Percentiles rank a stretch among this genome's conserved stretches.
These are phyloP conservation scores for Drosophila trapezifrons DNA, from an alignment of 1,140 invertebrate genomes.

Conservation along the genomic window DNA sequence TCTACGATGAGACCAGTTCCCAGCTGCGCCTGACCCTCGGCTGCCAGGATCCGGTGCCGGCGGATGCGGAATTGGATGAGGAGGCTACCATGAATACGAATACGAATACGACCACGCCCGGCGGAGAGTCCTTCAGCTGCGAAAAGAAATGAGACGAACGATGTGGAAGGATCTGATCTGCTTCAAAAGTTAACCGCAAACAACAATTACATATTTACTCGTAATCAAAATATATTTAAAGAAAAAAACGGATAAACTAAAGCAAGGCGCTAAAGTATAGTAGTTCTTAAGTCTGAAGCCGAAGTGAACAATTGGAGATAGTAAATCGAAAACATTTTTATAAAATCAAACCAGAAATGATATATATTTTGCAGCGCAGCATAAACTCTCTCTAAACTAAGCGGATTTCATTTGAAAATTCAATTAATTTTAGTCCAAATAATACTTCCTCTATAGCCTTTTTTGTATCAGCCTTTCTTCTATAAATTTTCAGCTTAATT, in stretches of 20 bases:
- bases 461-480: neutral
- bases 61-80: slow-evolving; percentile 47
- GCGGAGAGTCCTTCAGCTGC: slow-evolving; percentile 22
- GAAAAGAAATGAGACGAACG: slow-evolving; percentile 61
- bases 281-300: slow-evolving; percentile 62
- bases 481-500: neutral
- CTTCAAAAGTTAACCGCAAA: slow-evolving; percentile 39
- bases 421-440: neutral
- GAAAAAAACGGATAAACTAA: slow-evolving; percentile 22
- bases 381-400: slow-evolving; percentile 10
- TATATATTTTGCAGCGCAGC: slow-evolving; percentile 40
- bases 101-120: slow-evolving; percentile 6
- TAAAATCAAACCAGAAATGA: slow-evolving; percentile 14
- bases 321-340: slow-evolving; percentile 41
- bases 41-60: slow-evolving; percentile 48
- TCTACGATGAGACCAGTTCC: slow-evolving; percentile 70
- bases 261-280: slow-evolving; percentile 37
- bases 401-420: slow-evolving; percentile 4
- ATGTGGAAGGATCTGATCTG: slow-evolving; percentile 3
- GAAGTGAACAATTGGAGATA: slow-evolving; percentile 18
- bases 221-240: slow-evolving; percentile 61
- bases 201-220: slow-evolving; percentile 67
- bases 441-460: neutral
- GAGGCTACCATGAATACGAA: slow-evolving; percentile 17
- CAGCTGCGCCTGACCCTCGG: slow-evolving; percentile 55